A percentile compares a stretch with the other conserved stretches of the same genome.
Evolutionary conservation across 2,113 vertebrate species (phyloP).

Genomic region (Tenebrosternarchus preto): DNA sequence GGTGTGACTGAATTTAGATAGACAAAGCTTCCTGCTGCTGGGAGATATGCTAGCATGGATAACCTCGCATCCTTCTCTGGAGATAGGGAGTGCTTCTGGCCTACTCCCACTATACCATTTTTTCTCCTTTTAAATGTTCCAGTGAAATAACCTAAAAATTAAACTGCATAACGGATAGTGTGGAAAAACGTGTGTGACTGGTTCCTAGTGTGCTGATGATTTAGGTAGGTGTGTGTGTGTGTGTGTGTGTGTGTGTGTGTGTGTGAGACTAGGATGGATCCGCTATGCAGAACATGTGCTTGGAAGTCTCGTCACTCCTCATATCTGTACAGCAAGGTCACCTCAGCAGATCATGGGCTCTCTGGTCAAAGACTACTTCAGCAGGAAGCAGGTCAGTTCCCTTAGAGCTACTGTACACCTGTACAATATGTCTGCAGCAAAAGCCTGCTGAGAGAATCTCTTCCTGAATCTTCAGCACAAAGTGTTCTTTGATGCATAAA

Average conservation of each 20-base stretch:
- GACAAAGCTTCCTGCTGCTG: conserved; percentile 58
- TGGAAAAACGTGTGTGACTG: not conserved
- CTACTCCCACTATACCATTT: not conserved
- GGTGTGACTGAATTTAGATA: conserved; percentile 55
- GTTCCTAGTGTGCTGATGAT: not conserved
- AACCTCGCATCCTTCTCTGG: conserved; percentile 62
- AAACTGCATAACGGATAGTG: no score
- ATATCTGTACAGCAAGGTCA: conserved; percentile 92
- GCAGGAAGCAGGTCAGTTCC: conserved; percentile 82
- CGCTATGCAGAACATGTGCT: conserved; percentile 90
- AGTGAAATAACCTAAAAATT: not conserved
- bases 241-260: conserved; percentile 6
- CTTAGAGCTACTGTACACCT: no score
- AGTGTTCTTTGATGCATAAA: not conserved
- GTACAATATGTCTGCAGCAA: not conserved
- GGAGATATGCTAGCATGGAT: conserved; percentile 62
- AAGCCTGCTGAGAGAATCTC: not conserved
- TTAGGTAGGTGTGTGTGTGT: conserved; percentile 8
- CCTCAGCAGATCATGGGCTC: conserved; percentile 97
- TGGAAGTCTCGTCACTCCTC: conserved; percentile 86
- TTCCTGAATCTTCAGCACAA: not conserved
- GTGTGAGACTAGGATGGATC: conserved; percentile 84
- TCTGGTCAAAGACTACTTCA: conserved; percentile 92
- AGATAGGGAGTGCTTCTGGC: conserved; percentile 39
- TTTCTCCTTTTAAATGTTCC: not conserved